phyloP scores from a whole-genome alignment of 2,888 invertebrate genomes.

The Nephrotoma guestfalica region DNA sequence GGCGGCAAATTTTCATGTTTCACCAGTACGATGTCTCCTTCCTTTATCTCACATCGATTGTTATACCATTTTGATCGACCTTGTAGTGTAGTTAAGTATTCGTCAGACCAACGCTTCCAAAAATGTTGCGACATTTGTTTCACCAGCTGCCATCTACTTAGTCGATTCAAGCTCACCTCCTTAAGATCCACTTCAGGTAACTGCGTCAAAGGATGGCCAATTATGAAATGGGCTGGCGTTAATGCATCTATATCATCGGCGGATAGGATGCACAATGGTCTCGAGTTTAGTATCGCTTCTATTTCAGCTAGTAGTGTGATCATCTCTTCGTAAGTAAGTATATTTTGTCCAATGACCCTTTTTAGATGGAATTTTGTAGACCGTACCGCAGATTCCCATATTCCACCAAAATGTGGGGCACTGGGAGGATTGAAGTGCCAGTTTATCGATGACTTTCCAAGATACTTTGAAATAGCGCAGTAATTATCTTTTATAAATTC shows the following conservation, averaged over 20 bases:
- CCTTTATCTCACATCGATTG: constrained; percentile 9
- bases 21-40: constrained; percentile 17
- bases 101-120: constrained; percentile 17
- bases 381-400: background rate
- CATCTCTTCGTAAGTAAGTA: background rate
- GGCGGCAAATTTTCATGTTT: constrained; percentile 16
- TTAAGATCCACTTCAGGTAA: constrained; percentile 15
- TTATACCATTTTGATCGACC: constrained; percentile 17
- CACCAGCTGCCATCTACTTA: constrained; percentile 17
- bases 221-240: background rate
- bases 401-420: background rate
- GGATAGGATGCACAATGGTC: background rate
- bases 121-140: constrained; percentile 16
- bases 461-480: no score
- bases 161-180: constrained; percentile 5
- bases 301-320: background rate
- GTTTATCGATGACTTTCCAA: no score
- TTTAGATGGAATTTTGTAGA: background rate
- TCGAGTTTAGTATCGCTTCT: background rate
- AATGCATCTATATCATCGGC: background rate
- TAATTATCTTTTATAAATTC: no score
- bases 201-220: background rate
- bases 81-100: constrained; percentile 17
- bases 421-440: background rate
- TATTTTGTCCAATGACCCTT: no score